A percentile compares a stretch with the other conserved stretches of the same genome.
Conservation (phyloP, 2,888 invertebrate species). For the Drosophila neonasuta region DNA sequence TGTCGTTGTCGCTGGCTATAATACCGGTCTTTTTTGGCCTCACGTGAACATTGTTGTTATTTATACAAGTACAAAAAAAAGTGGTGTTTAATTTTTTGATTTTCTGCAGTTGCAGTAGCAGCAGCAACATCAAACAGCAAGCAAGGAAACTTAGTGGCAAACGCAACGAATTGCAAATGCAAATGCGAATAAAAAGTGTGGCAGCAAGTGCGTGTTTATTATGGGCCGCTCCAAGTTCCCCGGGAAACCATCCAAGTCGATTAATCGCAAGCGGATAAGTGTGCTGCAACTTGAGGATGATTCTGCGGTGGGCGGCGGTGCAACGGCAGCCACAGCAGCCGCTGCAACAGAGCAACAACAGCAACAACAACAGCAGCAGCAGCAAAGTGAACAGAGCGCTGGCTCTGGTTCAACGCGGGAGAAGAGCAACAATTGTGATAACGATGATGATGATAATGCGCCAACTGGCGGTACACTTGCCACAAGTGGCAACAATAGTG, state of each 20-base stretch:
- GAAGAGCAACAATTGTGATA: slow-evolving; percentile 76
- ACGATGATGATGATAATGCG: slow-evolving; percentile 73
- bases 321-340: slow-evolving; percentile 34
- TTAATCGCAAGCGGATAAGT: slow-evolving; percentile 92
- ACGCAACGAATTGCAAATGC: slow-evolving; percentile 39
- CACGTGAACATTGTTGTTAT: slow-evolving; percentile 56
- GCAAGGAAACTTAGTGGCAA: slow-evolving; percentile 38
- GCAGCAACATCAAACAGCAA: slow-evolving; percentile 23
- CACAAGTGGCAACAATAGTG: slow-evolving; percentile 46
- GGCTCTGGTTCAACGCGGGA: slow-evolving; percentile 54
- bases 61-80: neutral
- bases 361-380: slow-evolving; percentile 48
- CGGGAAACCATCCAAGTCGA: slow-evolving; percentile 93
- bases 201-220: slow-evolving; percentile 56
- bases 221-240: slow-evolving; percentile 86
- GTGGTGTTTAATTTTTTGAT: slow-evolving; percentile 18
- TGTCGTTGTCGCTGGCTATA: slow-evolving; percentile 44
- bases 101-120: slow-evolving; percentile 30
- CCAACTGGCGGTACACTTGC: slow-evolving; percentile 34
- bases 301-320: slow-evolving; percentile 44
- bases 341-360: slow-evolving; percentile 38
- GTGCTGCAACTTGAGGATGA: slow-evolving; percentile 84
- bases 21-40: slow-evolving; percentile 67
- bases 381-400: slow-evolving; percentile 54
- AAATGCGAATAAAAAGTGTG: slow-evolving; percentile 58